Evolutionary conservation across 2,113 vertebrate species (phyloP).

Genomic region (Haliaeetus leucogaster): DNA sequence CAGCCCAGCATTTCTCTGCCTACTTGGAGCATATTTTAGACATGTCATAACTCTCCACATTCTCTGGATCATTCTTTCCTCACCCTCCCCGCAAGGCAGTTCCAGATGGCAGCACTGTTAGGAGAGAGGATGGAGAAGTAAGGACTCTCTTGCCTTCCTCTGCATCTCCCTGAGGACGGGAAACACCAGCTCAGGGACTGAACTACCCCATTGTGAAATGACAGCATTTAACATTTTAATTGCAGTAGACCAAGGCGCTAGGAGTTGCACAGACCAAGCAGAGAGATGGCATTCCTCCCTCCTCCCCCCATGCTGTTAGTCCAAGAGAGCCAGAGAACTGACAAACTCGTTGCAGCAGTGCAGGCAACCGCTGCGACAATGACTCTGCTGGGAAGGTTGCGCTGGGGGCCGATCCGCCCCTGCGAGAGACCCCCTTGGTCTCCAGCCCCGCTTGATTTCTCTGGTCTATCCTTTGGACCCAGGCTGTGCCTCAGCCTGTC

Average conservation of each 20-base stretch:
- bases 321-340: neutral
- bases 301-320: neutral
- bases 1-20: neutral
- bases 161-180: neutral
- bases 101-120: neutral
- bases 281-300: neutral
- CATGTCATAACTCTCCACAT: neutral
- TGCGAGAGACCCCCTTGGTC: neutral
- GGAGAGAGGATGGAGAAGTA: neutral
- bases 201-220: neutral
- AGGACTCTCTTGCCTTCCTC: neutral
- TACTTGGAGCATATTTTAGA: neutral
- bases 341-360: neutral
- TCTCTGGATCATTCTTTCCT: neutral
- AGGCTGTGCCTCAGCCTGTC: constrained; percentile 44
- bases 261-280: neutral
- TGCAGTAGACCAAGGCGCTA: neutral
- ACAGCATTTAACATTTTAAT: neutral
- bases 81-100: neutral
- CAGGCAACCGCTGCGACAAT: neutral
- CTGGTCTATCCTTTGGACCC: constrained; percentile 39
- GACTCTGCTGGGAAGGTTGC: neutral
- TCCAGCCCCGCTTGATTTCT: constrained; percentile 50
- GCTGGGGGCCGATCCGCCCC: neutral
- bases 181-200: neutral